These are phyloP conservation scores for Nanorana parkeri DNA, from an alignment of 2,113 vertebrate species.

Conservation along the genomic window DNA sequence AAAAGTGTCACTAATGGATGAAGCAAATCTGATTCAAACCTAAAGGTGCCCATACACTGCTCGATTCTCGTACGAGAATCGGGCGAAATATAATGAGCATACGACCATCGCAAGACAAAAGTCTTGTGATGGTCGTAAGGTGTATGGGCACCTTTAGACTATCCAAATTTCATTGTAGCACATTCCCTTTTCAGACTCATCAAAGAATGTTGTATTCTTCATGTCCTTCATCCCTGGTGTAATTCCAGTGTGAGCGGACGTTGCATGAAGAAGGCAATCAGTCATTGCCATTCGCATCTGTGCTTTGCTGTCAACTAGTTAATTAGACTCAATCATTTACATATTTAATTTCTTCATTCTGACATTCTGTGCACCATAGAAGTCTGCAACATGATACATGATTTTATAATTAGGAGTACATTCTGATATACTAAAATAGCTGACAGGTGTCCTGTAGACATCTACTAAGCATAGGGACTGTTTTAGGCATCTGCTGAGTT, in stretches of 20 bases:
- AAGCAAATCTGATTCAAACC: constrained; percentile 6
- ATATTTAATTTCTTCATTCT: constrained; percentile 92
- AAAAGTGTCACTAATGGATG: neutral
- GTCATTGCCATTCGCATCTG: constrained; percentile 93
- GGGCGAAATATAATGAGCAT: too few species aligned
- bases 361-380: constrained; percentile 78
- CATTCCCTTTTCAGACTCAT: constrained; percentile 56
- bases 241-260: constrained; percentile 69
- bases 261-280: constrained; percentile 83
- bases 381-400: constrained; percentile 65
- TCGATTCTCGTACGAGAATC: too few species aligned
- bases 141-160: too few species aligned
- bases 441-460: constrained; percentile 71
- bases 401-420: constrained; percentile 72
- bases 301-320: constrained; percentile 88
- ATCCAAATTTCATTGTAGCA: constrained; percentile 12
- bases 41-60: too few species aligned
- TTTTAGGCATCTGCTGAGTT: too few species aligned
- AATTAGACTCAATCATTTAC: constrained; percentile 93
- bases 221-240: constrained; percentile 61
- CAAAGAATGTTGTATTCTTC: constrained; percentile 60
- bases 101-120: too few species aligned
- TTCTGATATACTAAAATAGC: constrained; percentile 62
- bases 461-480: constrained; percentile 62
- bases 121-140: too few species aligned